Evolutionary conservation across 2,113 vertebrate species (phyloP).

Genomic region (Xiphophorus hellerii): DNA sequence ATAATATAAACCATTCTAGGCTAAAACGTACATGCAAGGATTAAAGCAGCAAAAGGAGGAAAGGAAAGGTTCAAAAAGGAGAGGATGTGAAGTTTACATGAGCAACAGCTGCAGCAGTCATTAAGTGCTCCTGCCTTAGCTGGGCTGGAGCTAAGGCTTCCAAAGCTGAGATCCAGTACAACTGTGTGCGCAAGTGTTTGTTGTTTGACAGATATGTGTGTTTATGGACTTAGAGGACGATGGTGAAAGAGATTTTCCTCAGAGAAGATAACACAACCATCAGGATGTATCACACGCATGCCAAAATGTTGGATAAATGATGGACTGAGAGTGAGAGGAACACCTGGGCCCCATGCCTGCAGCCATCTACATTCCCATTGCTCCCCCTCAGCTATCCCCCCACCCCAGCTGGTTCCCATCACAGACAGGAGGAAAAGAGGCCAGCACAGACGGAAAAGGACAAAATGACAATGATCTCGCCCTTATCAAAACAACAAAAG

Average conservation of each 20-base stretch:
- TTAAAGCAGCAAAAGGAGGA: no score
- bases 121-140: constrained; percentile 66
- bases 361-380: constrained; percentile 27
- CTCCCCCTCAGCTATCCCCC: constrained; percentile 8
- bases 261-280: constrained; percentile 15
- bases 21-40: no score
- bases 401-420: constrained; percentile 69
- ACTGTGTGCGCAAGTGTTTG: constrained; percentile 26
- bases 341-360: constrained; percentile 50
- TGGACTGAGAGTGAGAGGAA: constrained; percentile 19
- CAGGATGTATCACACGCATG: not conserved
- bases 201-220: constrained; percentile 35
- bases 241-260: constrained; percentile 35
- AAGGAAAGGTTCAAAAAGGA: no score
- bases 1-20: no score
- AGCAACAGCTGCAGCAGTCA: constrained; percentile 77
- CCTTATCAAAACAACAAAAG: not conserved
- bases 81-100: constrained; percentile 60
- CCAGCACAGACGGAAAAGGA: constrained; percentile 10
- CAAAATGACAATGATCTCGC: not conserved
- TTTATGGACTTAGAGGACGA: constrained; percentile 48
- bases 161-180: constrained; percentile 35
- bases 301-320: not conserved
- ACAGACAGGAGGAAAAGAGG: constrained; percentile 17
- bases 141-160: constrained; percentile 32